Evolutionary conservation across 2,797 vertebrate species (phyloP), one percentile per base, ranked within the genome.

Genomic region (Rhodeus uyekii): DNA sequence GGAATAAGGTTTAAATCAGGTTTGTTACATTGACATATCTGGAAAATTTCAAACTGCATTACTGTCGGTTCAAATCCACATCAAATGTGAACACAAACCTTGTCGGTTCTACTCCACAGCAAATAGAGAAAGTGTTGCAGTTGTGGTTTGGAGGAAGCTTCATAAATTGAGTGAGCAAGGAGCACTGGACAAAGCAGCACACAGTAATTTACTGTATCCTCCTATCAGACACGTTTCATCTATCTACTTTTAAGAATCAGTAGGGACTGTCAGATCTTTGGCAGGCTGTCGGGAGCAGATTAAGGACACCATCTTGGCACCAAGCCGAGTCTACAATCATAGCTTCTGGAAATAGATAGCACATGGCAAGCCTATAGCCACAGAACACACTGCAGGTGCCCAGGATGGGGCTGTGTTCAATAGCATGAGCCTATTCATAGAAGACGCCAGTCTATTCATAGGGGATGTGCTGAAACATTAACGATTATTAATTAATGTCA

Each of bases 241-340:
- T 86, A 82, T 84, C 69, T 81, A 39, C 86, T 81, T 91, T 88
- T 84, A 86, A 83, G 85, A 89, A 92, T 92, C 91, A 89, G 88
- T 87, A 81, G 86, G 81, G 85, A 83, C 89, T 90, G 91, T 92
- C 91, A 91, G 91, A 93, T 92, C 91, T 88, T 83, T 90, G 92
- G 92, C 93, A 90, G 90, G 83, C 89, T 91, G 91, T 88, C 90
- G 81, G 90, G 88, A 87, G 90, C 91, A 91, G 91, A 93, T 94
- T 93, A 92, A 91, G 88, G 90, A 90, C 90, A 88, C 90, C 90
- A 88, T 88, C 90, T 89, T 90, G 86, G 90, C 89, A 88, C 89
- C 88, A 71, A 83, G 78, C 78, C 34, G 86, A 88, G 91, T 92
- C 90, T 89, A 83, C 87, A 86, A 90, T 89, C 87, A 84, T 84